Percentiles rank a stretch among this genome's conserved stretches.
Evolutionary conservation across 2,797 vertebrate species (phyloP).

Genomic region (Peromyscus eremicus): DNA sequence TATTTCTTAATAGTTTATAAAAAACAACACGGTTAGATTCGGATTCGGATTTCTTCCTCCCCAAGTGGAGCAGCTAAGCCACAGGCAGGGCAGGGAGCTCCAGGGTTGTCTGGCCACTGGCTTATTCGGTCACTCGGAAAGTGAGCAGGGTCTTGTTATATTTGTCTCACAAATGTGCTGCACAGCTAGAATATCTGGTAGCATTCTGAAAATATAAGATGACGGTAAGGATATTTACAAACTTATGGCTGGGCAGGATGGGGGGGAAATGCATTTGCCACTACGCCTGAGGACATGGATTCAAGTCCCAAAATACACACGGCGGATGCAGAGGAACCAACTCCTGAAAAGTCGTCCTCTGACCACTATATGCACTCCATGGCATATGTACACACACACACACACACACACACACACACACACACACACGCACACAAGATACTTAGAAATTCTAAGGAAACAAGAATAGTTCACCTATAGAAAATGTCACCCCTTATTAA

Average conservation of each 20-base stretch:
- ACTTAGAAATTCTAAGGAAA: constrained; percentile 11
- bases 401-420: neutral
- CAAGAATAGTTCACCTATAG: neutral
- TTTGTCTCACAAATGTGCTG: neutral
- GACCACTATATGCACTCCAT: neutral
- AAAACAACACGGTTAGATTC: constrained; percentile 49
- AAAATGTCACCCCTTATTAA: neutral
- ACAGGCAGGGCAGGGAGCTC: neutral
- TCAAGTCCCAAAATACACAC: neutral
- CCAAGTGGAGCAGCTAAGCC: neutral
- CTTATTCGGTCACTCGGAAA: neutral
- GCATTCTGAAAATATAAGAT: constrained; percentile 26
- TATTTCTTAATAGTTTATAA: constrained; percentile 61
- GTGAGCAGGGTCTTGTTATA: neutral
- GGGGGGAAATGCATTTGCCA: neutral
- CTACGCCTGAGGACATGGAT: too few species aligned
- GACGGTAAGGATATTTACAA: neutral
- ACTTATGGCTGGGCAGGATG: neutral
- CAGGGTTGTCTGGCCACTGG: neutral
- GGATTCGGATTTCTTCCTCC: constrained; percentile 16
- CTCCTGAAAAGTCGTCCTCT: neutral
- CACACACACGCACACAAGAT: neutral
- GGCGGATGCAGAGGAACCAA: neutral
- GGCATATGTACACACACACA: neutral
- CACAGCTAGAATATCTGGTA: neutral